Conservation (phyloP, 2,113 vertebrate genomes). For the Morone saxatilis region DNA sequence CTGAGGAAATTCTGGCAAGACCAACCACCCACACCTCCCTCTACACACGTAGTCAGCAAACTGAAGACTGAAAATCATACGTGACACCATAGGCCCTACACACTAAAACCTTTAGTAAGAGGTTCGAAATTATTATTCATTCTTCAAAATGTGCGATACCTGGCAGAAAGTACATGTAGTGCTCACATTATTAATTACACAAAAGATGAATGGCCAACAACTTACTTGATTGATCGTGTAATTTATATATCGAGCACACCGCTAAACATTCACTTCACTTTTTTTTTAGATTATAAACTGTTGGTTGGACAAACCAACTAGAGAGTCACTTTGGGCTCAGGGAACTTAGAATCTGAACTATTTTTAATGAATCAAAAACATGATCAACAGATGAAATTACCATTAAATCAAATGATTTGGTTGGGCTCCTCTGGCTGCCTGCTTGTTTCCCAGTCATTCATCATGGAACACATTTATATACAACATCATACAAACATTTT, state of each 20-base stretch:
- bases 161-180: background rate
- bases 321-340: background rate
- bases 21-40: conserved; percentile 19
- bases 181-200: background rate
- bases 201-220: background rate
- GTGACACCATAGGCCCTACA: background rate
- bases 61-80: conserved; percentile 14
- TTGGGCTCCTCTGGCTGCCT: background rate
- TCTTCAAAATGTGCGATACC: background rate
- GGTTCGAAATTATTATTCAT: background rate
- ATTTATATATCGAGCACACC: background rate
- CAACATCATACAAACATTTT: background rate
- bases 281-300: too few species aligned
- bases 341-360: background rate
- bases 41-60: conserved; percentile 3
- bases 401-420: background rate
- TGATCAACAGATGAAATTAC: background rate
- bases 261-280: background rate
- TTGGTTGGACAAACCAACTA: background rate
- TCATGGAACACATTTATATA: background rate
- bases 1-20: conserved; percentile 46
- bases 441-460: background rate
- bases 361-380: background rate
- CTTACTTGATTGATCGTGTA: background rate
- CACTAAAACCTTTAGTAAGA: too few species aligned